These are phyloP conservation scores for Mystacornis crossleyi DNA, from an alignment of 2,113 vertebrate species.

Conservation along the genomic window DNA sequence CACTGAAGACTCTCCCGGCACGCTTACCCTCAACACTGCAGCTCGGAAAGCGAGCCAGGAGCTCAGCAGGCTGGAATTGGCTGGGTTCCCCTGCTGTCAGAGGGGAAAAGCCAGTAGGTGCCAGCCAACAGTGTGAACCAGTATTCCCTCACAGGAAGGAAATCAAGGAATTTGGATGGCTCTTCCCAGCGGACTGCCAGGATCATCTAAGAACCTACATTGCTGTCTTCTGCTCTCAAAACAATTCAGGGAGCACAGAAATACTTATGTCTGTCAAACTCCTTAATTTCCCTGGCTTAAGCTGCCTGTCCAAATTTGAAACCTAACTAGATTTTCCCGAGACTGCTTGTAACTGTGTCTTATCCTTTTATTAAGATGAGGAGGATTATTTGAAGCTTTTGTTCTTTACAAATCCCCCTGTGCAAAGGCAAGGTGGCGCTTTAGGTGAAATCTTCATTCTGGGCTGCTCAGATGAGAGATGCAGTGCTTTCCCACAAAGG, in stretches of 20 bases:
- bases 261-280: not conserved
- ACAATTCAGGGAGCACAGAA: not conserved
- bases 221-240: not conserved
- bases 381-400: constrained; percentile 47
- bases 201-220: not conserved
- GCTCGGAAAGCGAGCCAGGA: not conserved
- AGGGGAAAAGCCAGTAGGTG: not conserved
- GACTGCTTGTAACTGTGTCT: constrained; percentile 31
- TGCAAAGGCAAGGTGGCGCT: not conserved
- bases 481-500: not conserved
- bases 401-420: constrained; percentile 26
- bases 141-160: not conserved
- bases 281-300: constrained; percentile 11
- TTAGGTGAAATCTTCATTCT: constrained; percentile 17
- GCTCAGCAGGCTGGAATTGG: not conserved
- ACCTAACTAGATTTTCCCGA: constrained; percentile 29
- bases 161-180: constrained; percentile 2
- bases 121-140: constrained; percentile 6
- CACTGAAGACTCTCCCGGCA: not conserved
- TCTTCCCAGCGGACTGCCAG: not conserved
- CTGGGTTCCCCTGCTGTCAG: not conserved
- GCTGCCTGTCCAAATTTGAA: not conserved
- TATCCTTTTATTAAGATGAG: constrained; percentile 55
- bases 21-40: not conserved
- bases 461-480: not conserved